These are phyloP conservation scores for Sinotaia quadrata DNA, from an alignment of 2,888 invertebrate species.

Conservation along the genomic window DNA sequence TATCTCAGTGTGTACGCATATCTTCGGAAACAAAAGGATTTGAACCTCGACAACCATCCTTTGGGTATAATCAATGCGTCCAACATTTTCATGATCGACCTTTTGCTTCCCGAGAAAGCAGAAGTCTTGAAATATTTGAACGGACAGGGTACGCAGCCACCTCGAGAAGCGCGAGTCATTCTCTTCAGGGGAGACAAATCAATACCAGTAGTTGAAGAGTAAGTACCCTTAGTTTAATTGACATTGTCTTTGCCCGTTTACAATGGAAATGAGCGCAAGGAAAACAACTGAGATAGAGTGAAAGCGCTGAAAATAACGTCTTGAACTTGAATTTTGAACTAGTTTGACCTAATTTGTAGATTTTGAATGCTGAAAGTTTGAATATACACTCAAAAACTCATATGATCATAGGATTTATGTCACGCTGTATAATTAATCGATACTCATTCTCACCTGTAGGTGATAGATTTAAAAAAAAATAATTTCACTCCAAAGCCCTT, in stretches of 20 bases:
- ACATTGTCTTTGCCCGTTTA: background rate
- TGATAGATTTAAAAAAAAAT: no score
- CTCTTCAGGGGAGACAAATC: slow-evolving; percentile 48
- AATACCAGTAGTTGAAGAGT: slow-evolving; percentile 50
- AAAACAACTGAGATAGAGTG: no score
- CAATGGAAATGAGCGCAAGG: no score
- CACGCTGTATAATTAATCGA: no score
- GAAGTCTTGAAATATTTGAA: slow-evolving; percentile 42
- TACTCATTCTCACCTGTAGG: no score
- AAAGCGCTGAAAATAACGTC: no score
- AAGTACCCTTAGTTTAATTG: slow-evolving; percentile 13
- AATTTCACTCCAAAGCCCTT: no score
- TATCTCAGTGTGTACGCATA: slow-evolving; percentile 35
- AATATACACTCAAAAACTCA: background rate
- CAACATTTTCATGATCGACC: slow-evolving; percentile 44
- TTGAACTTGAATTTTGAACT: no score
- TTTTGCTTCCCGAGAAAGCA: slow-evolving; percentile 45
- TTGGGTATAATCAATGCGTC: slow-evolving; percentile 26
- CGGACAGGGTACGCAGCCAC: slow-evolving; percentile 36
- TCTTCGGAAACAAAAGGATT: slow-evolving; percentile 36
- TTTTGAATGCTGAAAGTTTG: no score
- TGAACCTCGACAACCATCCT: slow-evolving; percentile 35
- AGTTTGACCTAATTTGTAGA: no score
- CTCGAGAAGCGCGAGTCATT: slow-evolving; percentile 48
- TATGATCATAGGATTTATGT: no score